Evolutionary conservation across 2,797 vertebrate species (phyloP).

Genomic region (Enteromius mattozi): DNA sequence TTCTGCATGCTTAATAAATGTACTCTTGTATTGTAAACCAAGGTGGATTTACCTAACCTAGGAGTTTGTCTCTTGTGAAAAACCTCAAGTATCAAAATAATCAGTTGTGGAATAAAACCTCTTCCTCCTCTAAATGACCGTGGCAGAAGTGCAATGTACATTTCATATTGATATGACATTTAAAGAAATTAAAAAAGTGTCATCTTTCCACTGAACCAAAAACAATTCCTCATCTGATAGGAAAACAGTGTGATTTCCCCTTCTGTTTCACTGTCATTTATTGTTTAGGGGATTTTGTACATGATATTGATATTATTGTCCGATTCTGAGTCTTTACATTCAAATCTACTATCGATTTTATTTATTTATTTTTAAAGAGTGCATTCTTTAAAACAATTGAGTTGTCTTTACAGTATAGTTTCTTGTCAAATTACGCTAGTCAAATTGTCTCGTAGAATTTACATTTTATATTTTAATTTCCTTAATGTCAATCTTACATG

Average conservation of each 20-base stretch:
- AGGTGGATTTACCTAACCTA: not conserved
- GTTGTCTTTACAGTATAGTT: not conserved
- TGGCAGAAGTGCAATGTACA: not conserved
- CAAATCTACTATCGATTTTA: not conserved
- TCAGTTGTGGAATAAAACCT: not conserved
- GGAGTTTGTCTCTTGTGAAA: not conserved
- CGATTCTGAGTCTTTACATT: not conserved
- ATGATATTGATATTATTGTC: not conserved
- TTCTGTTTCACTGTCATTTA: not conserved
- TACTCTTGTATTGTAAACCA: not conserved
- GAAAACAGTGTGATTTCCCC: not conserved
- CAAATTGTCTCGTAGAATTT: not conserved
- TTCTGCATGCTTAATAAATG: not conserved
- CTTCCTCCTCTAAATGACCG: not conserved
- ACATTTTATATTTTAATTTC: not conserved
- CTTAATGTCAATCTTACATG: not conserved
- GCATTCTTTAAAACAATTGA: not conserved
- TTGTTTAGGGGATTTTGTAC: constrained; percentile 9
- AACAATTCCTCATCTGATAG: constrained; percentile 9
- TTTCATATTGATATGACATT: not conserved
- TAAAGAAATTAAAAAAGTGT: not conserved
- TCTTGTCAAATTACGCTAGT: not conserved
- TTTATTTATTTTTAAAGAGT: not conserved
- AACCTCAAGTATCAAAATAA: constrained; percentile 5
- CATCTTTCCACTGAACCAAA: constrained; percentile 10